phyloP scores from a whole-genome alignment of 2,888 invertebrate genomes.

The Coelopa pilipes region DNA sequence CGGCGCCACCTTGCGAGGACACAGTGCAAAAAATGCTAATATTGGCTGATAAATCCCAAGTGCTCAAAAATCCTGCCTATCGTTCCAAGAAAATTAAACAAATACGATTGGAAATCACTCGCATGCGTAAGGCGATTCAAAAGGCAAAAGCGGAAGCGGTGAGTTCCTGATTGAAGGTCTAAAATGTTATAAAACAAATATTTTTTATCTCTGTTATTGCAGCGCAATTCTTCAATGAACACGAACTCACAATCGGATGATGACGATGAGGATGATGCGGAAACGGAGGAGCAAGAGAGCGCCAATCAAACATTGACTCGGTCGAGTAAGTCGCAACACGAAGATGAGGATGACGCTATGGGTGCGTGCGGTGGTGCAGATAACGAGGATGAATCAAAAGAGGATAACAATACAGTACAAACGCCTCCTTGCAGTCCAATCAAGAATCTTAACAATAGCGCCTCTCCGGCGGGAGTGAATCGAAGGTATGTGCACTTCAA shows the following conservation, averaged over 20 bases:
- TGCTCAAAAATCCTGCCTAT: conserved; percentile 71
- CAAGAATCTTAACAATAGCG: conserved; percentile 64
- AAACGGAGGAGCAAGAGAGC: neutral
- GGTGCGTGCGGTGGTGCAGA: conserved; percentile 39
- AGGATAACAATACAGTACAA: conserved; percentile 53
- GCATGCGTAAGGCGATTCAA: conserved; percentile 67
- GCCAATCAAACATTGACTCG: conserved; percentile 28
- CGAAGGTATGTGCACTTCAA: conserved; percentile 55
- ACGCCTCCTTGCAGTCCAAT: conserved; percentile 67
- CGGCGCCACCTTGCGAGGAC: conserved; percentile 58
- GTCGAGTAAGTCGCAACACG: conserved; percentile 40
- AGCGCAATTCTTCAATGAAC: conserved; percentile 48
- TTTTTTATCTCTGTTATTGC: conserved; percentile 1
- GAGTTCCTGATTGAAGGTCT: conserved; percentile 37
- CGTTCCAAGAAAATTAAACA: conserved; percentile 72
- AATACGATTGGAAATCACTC: conserved; percentile 71
- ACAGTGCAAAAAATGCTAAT: conserved; percentile 69
- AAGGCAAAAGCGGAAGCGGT: conserved; percentile 61
- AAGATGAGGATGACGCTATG: conserved; percentile 56
- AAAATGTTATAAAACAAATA: neutral
- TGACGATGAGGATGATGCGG: conserved; percentile 47
- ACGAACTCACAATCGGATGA: conserved; percentile 60
- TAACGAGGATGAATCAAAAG: conserved; percentile 51
- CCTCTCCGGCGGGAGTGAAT: conserved; percentile 66
- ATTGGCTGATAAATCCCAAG: conserved; percentile 72